Evolutionary conservation across 2,888 invertebrate species (phyloP).

Genomic region (Drosophila cracens): DNA sequence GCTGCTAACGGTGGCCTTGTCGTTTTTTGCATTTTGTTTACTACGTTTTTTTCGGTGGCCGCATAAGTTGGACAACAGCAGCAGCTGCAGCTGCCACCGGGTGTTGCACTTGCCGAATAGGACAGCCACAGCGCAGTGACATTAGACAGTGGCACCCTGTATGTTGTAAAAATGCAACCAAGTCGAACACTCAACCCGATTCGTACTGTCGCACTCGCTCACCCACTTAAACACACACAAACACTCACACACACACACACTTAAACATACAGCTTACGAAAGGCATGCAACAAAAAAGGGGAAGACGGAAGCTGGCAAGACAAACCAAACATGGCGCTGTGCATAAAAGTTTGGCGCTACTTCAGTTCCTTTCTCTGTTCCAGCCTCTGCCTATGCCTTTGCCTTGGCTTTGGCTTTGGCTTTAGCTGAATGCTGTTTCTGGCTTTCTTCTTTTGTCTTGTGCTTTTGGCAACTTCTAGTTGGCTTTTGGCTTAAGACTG

Average conservation of each 20-base stretch:
- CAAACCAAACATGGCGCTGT: constrained; percentile 84
- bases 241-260: constrained; percentile 18
- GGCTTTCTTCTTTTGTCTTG: constrained; percentile 63
- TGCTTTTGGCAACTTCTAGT: constrained; percentile 76
- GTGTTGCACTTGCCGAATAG: constrained; percentile 12
- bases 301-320: constrained; percentile 83
- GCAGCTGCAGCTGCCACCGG: constrained; percentile 30
- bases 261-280: constrained; percentile 37
- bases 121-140: neutral
- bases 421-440: constrained; percentile 20
- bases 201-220: constrained; percentile 27
- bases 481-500: constrained; percentile 76
- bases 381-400: constrained; percentile 16
- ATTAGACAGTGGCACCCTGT: constrained; percentile 33
- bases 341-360: constrained; percentile 74
- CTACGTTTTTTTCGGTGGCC: constrained; percentile 45
- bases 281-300: constrained; percentile 53
- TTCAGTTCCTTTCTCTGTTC: constrained; percentile 38
- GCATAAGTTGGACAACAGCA: constrained; percentile 23
- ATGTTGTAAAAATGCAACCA: constrained; percentile 41
- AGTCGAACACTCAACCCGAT: constrained; percentile 28
- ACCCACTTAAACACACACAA: constrained; percentile 36
- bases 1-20: constrained; percentile 46
- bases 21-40: constrained; percentile 43
- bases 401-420: constrained; percentile 19